Evolutionary conservation across 30 jellyfish, hydroid and myxozoan species (phyloP).

Genomic region (Aurelia aurita): DNA sequence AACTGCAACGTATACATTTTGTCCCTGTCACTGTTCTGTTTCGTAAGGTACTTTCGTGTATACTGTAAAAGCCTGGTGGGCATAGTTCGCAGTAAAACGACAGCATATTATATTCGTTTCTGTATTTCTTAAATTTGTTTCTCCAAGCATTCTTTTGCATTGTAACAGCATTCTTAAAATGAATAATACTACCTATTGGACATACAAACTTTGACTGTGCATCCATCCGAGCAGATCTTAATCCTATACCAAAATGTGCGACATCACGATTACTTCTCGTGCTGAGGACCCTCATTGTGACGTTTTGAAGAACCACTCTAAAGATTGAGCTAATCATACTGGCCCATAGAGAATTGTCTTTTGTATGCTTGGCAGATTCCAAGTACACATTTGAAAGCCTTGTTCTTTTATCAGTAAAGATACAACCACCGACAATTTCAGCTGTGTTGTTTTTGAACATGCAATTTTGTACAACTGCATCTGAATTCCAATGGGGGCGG

Average conservation of each 20-base stretch:
- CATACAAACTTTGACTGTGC: background rate
- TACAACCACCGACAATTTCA: background rate
- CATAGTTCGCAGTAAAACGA: background rate
- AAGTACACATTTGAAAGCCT: background rate
- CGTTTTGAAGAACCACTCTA: background rate
- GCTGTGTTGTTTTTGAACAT: background rate
- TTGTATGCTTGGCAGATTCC: background rate
- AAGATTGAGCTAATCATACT: background rate
- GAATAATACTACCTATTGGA: background rate
- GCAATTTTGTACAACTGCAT: background rate
- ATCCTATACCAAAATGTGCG: background rate
- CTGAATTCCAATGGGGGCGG: background rate
- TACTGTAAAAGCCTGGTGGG: background rate
- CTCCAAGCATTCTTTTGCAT: too few species aligned
- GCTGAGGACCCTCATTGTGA: background rate
- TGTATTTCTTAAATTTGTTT: background rate
- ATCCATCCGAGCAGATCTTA: background rate
- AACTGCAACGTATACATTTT: background rate
- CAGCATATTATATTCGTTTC: background rate
- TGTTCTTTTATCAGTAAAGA: background rate
- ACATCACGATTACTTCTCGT: background rate
- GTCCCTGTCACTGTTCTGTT: background rate
- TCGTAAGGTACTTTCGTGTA: background rate
- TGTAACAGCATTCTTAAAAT: too few species aligned
- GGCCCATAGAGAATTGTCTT: background rate